Base-by-base conservation (phyloP, 2,113 vertebrate species). In the Colaptes auratus region DNA sequence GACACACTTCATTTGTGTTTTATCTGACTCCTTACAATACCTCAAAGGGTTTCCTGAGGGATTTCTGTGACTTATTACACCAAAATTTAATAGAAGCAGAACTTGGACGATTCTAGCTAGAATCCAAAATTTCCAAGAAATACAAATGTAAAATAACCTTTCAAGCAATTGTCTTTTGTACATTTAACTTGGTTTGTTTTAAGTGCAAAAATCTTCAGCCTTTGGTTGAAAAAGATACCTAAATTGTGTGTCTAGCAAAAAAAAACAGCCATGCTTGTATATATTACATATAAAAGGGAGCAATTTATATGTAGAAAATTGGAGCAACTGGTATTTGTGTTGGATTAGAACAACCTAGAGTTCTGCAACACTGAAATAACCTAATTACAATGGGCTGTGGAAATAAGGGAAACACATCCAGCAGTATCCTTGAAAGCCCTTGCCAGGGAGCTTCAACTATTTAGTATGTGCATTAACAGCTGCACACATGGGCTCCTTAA, bases 401-500 rank as follows among this genome's bases (percentile, higher is more conserved):
- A 83, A 85, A 71, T 48, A 76, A 80, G 10, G 28, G 63, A 63
- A 89, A 77, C 15, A 6, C n/a, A 89, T 52, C 31, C 12, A 88
- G 20, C 15, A 74, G 9, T 44, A 63, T 74, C 17, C 46, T 60
- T 66, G 64, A 82, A 91, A 80, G 77, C 8, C 9, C 31, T 71
- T 86, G 25, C 67, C 28, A 82, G 25, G 8, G 19, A 67, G 31
- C 9, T 66, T 91, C 64, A 88, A 23, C 44, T 48, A 33, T 61
- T 35, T 52, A 21, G 4, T 42, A 46, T 71, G 6, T 46, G 7
- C 35, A 70, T 74, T 82, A 82, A 82, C 17, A 18, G 15, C 14
- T 0, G 1, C 20, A 65, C 10, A 16, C 2, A 16, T 3, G 10
- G 39, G 44, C 9, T 10, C 17, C 20, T 67, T 48, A 63, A 69